Evolutionary conservation across 2,797 vertebrate species (phyloP).

Genomic region (Xyrichtys novacula): DNA sequence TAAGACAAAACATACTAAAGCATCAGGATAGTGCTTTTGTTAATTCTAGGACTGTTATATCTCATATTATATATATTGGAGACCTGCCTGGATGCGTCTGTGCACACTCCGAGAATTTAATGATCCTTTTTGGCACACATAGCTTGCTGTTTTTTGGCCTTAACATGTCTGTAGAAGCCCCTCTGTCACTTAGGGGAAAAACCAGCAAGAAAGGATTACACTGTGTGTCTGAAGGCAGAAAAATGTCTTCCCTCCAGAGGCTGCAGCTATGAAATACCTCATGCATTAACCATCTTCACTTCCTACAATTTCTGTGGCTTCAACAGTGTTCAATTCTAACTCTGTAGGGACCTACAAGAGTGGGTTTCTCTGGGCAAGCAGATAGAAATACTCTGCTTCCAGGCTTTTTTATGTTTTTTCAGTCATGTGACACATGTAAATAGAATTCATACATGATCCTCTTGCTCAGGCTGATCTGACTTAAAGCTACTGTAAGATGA

Average conservation of each 20-base stretch:
- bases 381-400: neutral
- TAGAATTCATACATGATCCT: neutral
- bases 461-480: neutral
- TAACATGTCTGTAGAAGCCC: conserved; percentile 15
- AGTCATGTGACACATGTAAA: neutral
- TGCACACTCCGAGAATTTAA: too few relatives aligned
- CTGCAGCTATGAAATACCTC: conserved; percentile 21
- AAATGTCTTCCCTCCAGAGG: conserved; percentile 27
- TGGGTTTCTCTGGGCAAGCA: neutral
- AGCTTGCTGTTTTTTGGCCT: neutral
- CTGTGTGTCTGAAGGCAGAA: conserved; percentile 22
- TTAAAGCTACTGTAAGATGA: neutral
- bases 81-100: too few relatives aligned
- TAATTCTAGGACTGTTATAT: neutral
- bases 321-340: neutral
- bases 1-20: neutral
- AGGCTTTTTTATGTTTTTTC: neutral
- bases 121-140: conserved; percentile 1
- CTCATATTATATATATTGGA: too few relatives aligned
- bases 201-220: conserved; percentile 36
- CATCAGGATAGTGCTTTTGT: neutral
- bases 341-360: neutral
- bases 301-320: conserved; percentile 14
- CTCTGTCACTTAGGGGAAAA: conserved; percentile 21
- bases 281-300: conserved; percentile 14